Evolutionary conservation across 2,113 vertebrate species (phyloP).

Genomic region (Tautogolabrus adspersus): DNA sequence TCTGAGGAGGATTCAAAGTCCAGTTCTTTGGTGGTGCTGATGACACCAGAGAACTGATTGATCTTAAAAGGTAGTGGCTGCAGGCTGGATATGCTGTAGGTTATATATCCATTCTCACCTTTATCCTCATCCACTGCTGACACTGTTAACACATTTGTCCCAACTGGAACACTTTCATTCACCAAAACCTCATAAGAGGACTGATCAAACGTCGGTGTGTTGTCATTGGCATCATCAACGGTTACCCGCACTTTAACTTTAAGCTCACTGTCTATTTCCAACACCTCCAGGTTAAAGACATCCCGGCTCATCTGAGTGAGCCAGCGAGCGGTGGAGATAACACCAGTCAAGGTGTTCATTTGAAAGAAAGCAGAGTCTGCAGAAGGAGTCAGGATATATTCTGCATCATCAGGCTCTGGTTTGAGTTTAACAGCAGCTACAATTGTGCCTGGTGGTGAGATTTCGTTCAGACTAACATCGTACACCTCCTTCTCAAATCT

Average conservation of each 20-base stretch:
- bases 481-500: conserved; percentile 90
- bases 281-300: conserved; percentile 88
- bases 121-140: conserved; percentile 91
- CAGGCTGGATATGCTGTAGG: conserved; percentile 93
- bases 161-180: conserved; percentile 92
- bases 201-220: conserved; percentile 91
- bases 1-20: conserved; percentile 96
- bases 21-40: conserved; percentile 91
- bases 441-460: conserved; percentile 92
- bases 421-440: conserved; percentile 88
- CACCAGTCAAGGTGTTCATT: conserved; percentile 91
- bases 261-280: conserved; percentile 84
- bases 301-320: conserved; percentile 88
- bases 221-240: conserved; percentile 93
- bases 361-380: conserved; percentile 88
- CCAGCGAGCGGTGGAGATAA: conserved; percentile 89
- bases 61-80: conserved; percentile 91
- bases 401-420: conserved; percentile 87
- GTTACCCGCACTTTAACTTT: conserved; percentile 86
- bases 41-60: conserved; percentile 95
- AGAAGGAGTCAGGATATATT: conserved; percentile 88
- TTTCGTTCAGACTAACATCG: conserved; percentile 90
- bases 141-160: conserved; percentile 87
- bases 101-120: conserved; percentile 98
- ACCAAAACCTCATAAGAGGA: conserved; percentile 88